These are phyloP conservation scores for Cheilosia impressa DNA, from an alignment of 2,888 invertebrate genomes.

Conservation along the genomic window DNA sequence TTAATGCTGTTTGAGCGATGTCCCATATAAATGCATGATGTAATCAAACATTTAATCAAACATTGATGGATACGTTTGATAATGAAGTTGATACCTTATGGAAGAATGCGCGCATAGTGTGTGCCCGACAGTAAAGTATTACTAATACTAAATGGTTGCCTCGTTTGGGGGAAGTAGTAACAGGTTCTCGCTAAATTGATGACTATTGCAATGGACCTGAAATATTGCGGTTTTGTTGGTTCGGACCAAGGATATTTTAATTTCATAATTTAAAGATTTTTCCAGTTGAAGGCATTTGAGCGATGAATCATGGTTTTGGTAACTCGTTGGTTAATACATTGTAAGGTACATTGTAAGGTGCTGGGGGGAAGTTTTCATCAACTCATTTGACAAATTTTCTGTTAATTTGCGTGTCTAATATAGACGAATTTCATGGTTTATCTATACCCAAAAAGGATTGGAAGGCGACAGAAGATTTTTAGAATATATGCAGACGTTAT, in stretches of 20 bases:
- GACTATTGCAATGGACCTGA: slow-evolving; percentile 20
- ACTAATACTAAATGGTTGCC: slow-evolving; percentile 1
- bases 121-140: neutral
- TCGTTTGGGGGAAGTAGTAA: neutral
- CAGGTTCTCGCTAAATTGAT: slow-evolving; percentile 30
- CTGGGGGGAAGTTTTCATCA: too few relatives aligned
- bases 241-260: neutral
- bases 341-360: too few relatives aligned
- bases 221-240: neutral
- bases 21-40: slow-evolving; percentile 47
- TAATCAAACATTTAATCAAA: slow-evolving; percentile 72
- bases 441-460: too few relatives aligned
- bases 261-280: neutral
- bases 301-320: neutral
- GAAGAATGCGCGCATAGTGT: slow-evolving; percentile 16
- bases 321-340: too few relatives aligned
- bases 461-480: too few relatives aligned
- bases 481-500: too few relatives aligned
- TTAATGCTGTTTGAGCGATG: slow-evolving; percentile 34
- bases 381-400: too few relatives aligned
- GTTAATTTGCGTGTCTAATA: too few relatives aligned
- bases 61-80: slow-evolving; percentile 70
- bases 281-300: neutral
- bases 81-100: slow-evolving; percentile 52
- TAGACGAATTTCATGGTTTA: too few relatives aligned